Evolutionary conservation across 2,113 vertebrate species (phyloP).

Genomic region (Fregetta grallaria): DNA sequence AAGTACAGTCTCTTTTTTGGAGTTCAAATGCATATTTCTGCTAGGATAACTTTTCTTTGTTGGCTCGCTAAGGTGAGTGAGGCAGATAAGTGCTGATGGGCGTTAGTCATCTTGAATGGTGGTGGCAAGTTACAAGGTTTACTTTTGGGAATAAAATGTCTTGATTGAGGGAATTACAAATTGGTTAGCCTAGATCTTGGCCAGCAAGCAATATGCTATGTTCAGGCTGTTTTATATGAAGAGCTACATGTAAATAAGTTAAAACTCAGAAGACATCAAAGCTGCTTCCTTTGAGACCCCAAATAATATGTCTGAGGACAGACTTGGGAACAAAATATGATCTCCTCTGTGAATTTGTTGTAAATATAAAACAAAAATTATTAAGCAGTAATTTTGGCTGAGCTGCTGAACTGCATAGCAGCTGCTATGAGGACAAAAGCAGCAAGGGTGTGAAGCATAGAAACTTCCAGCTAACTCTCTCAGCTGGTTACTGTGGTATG

Average conservation of each 20-base stretch:
- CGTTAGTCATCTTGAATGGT: background rate
- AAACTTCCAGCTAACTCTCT: background rate
- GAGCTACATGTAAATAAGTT: background rate
- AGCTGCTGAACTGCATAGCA: background rate
- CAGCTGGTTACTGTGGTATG: background rate
- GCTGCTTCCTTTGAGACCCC: background rate
- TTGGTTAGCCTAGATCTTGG: background rate
- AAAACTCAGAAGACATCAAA: background rate
- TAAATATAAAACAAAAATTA: background rate
- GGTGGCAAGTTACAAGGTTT: background rate
- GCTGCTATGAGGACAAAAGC: background rate
- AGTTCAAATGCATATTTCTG: background rate
- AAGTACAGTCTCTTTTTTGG: background rate
- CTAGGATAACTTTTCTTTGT: background rate
- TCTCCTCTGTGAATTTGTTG: background rate
- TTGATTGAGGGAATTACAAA: background rate
- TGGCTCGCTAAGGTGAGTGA: background rate
- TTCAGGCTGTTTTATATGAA: background rate
- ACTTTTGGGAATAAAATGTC: background rate
- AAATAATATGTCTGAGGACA: background rate
- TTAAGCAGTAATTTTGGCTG: background rate
- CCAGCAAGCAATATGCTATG: background rate
- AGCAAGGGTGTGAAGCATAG: background rate
- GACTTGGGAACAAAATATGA: background rate
- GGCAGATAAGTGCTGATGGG: fast-evolving